phyloP scores from a whole-genome alignment of 1,140 invertebrate genomes.

The Dendroctonus ponderosae region DNA sequence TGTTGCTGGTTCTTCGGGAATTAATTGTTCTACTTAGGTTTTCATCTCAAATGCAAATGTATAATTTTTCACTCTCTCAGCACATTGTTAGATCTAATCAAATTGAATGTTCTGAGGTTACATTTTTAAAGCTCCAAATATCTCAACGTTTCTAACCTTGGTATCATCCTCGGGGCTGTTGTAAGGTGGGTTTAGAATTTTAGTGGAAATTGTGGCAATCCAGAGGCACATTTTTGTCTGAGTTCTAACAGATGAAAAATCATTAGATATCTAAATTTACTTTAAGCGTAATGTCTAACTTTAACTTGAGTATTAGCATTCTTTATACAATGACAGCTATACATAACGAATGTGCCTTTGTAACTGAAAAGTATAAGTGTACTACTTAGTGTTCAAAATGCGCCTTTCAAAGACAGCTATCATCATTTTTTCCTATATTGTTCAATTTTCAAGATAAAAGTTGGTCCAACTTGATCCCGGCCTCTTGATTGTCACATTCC shows the following conservation, averaged over 20 bases:
- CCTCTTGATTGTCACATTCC: neutral
- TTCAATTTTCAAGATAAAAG: neutral
- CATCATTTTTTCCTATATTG: neutral
- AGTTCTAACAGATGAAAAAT: too few relatives aligned
- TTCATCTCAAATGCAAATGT: too few relatives aligned
- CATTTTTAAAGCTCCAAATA: too few relatives aligned
- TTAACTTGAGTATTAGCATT: neutral
- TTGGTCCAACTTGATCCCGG: neutral
- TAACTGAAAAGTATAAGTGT: constrained; percentile 29
- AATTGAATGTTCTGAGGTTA: too few relatives aligned
- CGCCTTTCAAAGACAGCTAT: constrained; percentile 24
- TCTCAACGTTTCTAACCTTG: neutral
- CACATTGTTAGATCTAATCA: too few relatives aligned
- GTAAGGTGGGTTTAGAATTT: constrained; percentile 2
- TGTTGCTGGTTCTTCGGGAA: too few relatives aligned
- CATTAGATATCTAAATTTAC: neutral
- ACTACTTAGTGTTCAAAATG: constrained; percentile 26
- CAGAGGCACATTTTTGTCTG: neutral
- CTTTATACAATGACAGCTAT: constrained; percentile 16
- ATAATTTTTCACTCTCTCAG: too few relatives aligned
- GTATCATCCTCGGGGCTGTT: neutral
- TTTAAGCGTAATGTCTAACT: neutral
- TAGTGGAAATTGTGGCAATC: constrained; percentile 1
- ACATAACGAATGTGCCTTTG: constrained; percentile 26
- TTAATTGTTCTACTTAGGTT: too few relatives aligned